Conservation (phyloP, 35 echinoderm and acorn worm species). For the Apostichopus parvimensis region DNA sequence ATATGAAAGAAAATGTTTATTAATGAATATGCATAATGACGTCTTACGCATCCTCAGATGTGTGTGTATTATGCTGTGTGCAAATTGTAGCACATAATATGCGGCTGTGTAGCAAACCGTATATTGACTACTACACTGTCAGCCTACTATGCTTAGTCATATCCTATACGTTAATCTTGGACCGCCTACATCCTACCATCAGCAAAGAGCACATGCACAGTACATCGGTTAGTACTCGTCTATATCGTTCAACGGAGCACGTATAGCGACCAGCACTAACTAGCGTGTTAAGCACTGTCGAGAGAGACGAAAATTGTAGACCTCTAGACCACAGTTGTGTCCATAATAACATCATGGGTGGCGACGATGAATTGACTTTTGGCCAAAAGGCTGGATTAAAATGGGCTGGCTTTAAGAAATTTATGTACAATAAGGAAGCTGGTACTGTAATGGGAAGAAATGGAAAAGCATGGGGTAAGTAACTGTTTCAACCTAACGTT, state of each 20-base stretch:
- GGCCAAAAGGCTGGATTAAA: conserved; percentile 35
- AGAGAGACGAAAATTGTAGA: neutral
- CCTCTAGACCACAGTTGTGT: neutral
- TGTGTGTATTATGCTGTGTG: neutral
- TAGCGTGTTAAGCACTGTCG: neutral
- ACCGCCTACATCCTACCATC: neutral
- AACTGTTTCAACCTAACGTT: neutral
- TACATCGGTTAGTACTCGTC: neutral
- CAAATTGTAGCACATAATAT: neutral
- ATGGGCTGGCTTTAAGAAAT: conserved; percentile 64
- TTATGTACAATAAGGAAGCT: conserved; percentile 50
- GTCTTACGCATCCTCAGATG: neutral
- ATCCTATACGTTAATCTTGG: neutral
- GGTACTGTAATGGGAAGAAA: conserved; percentile 52
- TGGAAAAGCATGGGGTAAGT: conserved; percentile 56
- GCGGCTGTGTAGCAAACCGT: neutral
- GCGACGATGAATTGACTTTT: conserved; percentile 56
- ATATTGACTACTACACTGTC: neutral
- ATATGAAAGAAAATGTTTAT: neutral
- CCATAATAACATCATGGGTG: conserved; percentile 42
- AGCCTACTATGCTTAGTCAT: neutral
- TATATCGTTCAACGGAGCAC: neutral
- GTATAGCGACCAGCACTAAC: neutral
- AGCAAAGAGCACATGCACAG: neutral
- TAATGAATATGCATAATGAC: neutral